Evolutionary conservation across 2,888 invertebrate genomes (phyloP).

Genomic region (Leptinotarsa rubiginosa): DNA sequence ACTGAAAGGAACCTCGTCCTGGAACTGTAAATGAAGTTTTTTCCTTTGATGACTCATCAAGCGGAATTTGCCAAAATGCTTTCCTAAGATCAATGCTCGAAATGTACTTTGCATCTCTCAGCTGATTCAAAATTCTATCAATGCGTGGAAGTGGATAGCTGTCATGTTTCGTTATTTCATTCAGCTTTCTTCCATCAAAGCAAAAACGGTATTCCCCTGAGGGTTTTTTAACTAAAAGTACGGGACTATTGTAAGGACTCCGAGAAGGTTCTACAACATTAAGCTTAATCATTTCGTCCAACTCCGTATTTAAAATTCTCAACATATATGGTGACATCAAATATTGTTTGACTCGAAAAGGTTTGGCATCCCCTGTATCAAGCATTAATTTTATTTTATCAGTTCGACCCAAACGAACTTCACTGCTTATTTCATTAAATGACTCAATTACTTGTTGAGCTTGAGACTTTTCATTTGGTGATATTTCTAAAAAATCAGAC

Average conservation of each 20-base stretch:
- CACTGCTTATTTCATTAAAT: slow-evolving; percentile 2
- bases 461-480: no score
- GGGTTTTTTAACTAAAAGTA: neutral
- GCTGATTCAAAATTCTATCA: neutral
- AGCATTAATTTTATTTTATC: neutral
- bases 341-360: neutral
- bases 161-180: neutral
- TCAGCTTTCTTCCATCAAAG: neutral
- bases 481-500: no score
- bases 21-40: neutral
- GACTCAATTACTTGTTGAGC: neutral
- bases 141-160: neutral
- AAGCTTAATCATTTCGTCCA: neutral
- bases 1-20: neutral
- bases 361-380: neutral
- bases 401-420: neutral
- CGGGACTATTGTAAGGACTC: neutral
- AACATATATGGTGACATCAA: neutral
- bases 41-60: neutral
- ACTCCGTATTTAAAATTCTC: neutral
- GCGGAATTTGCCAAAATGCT: neutral
- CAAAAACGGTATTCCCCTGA: neutral
- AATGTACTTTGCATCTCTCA: neutral
- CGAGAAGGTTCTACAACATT: neutral
- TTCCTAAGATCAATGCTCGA: neutral